Evolutionary conservation across 2,797 vertebrate genomes (phyloP).

Genomic region (Xiphophorus birchmanni): DNA sequence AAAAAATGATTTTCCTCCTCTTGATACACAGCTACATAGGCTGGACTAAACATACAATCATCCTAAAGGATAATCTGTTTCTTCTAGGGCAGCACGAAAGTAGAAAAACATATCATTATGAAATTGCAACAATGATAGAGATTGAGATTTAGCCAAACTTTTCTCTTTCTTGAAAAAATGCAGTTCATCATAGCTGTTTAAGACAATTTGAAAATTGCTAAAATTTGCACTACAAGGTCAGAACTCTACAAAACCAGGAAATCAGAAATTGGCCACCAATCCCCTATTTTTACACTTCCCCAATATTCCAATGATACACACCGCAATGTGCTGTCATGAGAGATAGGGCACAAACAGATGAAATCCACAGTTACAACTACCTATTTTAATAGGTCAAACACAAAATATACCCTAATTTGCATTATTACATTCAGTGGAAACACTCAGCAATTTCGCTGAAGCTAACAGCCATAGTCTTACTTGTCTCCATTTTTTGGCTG

Average conservation of each 20-base stretch:
- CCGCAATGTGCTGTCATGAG: background rate
- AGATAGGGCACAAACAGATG: background rate
- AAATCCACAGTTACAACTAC: background rate
- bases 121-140: background rate
- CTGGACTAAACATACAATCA: conserved; percentile 2
- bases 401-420: background rate
- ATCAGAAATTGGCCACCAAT: background rate
- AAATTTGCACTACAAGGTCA: background rate
- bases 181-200: background rate
- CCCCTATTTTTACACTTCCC: background rate
- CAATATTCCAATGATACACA: background rate
- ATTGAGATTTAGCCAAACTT: background rate
- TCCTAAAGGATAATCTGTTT: background rate
- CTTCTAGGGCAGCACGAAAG: background rate
- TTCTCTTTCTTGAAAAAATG: background rate
- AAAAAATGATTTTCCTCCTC: background rate
- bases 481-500: background rate
- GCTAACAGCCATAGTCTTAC: background rate
- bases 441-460: background rate
- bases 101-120: background rate
- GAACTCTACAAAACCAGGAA: background rate
- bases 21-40: conserved; percentile 21
- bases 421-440: background rate
- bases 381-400: background rate
- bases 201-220: background rate